Evolutionary conservation across 2,113 vertebrate genomes (phyloP).

Genomic region (Symphodus melops): DNA sequence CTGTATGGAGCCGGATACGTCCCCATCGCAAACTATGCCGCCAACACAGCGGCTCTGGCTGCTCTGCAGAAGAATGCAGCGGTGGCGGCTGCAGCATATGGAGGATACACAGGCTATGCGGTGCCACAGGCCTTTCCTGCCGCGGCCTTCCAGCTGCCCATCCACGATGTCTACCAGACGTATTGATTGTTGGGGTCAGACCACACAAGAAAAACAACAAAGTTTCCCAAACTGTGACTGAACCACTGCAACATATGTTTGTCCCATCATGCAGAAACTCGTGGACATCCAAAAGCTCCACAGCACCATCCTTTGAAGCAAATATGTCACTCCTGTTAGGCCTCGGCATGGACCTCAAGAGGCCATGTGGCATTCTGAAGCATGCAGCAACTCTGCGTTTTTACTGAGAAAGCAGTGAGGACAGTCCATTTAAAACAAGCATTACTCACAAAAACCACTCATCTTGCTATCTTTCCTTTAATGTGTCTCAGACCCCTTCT

Average conservation of each 20-base stretch:
- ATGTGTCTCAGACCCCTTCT: constrained; percentile 1
- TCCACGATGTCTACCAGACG: constrained; percentile 95
- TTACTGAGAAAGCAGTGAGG: constrained; percentile 1
- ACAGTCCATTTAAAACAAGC: constrained; percentile 18
- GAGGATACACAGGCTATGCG: constrained; percentile 88
- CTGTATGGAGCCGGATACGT: constrained; percentile 93
- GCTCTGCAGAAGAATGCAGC: constrained; percentile 95
- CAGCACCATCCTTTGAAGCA: constrained; percentile 29
- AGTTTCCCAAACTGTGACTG: constrained; percentile 50
- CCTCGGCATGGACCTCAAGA: constrained; percentile 19
- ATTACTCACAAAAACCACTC: constrained; percentile 12
- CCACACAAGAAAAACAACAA: constrained; percentile 5
- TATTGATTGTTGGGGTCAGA: constrained; percentile 82
- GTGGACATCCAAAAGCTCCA: constrained; percentile 24
- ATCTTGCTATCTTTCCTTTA: constrained; percentile 6
- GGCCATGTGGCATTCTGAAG: constrained; percentile 7
- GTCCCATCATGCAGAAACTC: constrained; percentile 30
- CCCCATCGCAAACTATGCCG: constrained; percentile 88
- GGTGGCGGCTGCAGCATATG: constrained; percentile 86
- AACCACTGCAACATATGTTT: constrained; percentile 29
- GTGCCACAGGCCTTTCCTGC: constrained; percentile 93
- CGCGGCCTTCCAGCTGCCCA: constrained; percentile 91
- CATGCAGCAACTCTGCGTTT: constrained; percentile 16
- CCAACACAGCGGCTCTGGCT: constrained; percentile 88
- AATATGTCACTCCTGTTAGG: constrained; percentile 10